Evolutionary conservation across 2,797 vertebrate species (phyloP), one percentile per base, ranked within the genome.

Genomic region (Hipposideros larvatus): DNA sequence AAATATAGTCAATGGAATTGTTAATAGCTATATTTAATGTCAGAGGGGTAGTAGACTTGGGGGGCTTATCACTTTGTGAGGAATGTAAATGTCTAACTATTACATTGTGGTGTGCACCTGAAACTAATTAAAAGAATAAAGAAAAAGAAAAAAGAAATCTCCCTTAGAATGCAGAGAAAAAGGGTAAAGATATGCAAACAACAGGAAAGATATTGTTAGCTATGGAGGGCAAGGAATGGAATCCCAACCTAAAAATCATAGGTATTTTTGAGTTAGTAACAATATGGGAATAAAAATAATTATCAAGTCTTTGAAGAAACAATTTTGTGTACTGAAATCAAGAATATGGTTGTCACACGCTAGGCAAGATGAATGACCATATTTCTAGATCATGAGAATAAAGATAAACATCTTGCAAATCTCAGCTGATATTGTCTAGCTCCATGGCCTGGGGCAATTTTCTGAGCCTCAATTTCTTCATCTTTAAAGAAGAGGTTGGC

Each of bases 211-310:
- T 10, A 28, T 48, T 55, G 37, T 74, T 90, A 59, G 10, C 57
- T 28, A 21, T 28, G 37, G 63, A 65, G 14, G 37, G 7, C 11
- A 71, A 59, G 85, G 55, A 82, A 51, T 19, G 28, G 51, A 51
- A 51, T 77, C 87, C 28, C 73, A 85, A 22, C 24, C 91, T 85
- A 18, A 74, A 89, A 63, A 71, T 37, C 37, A 55, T 31, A 68
- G n/a, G 2, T 77, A 24, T 66, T 85, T 91, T 91, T 92, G 59
- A 94, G 37, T 73, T 91, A 53, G 53, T 68, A 55, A 91, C 43
- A 92, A 65, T 79, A 92, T 51, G 11, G 19, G 79, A 87, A 22
- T 24, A 80, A 13, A 59, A 66, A 79, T 71, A 83, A 48, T 74
- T 73, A 43, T n/a, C 53, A 68, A 55, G 43, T 65, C 48, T 74